Evolutionary conservation across 2,888 invertebrate species (phyloP).

Genomic region (Limnephilus lunatus): DNA sequence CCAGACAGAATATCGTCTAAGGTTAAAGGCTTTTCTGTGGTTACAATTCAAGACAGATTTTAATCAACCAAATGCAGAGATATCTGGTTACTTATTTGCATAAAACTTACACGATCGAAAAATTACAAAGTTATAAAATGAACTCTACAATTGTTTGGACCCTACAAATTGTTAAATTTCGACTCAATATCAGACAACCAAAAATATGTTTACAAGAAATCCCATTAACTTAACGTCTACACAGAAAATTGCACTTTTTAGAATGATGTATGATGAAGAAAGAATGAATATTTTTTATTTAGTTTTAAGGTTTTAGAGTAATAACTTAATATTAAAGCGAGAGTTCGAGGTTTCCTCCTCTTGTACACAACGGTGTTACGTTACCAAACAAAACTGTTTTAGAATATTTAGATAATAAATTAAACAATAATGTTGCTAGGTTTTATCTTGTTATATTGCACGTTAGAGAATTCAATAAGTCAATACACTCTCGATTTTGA

Average conservation of each 20-base stretch:
- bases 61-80: background rate
- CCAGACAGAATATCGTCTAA: background rate
- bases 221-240: background rate
- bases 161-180: no score
- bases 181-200: no score
- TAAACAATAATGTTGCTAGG: background rate
- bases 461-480: background rate
- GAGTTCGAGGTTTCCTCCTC: constrained; percentile 57
- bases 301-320: background rate
- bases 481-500: background rate
- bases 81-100: background rate
- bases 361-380: constrained; percentile 61
- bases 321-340: constrained; percentile 36
- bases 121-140: background rate
- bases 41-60: background rate
- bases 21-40: background rate
- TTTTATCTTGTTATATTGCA: background rate
- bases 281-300: background rate
- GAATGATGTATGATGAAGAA: background rate
- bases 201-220: background rate
- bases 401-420: constrained; percentile 2
- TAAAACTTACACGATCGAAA: background rate
- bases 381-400: constrained; percentile 65
- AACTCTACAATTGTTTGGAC: no score
- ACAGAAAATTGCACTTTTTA: background rate